These are phyloP conservation scores for Diaprepes abbreviatus DNA, from an alignment of 2,888 invertebrate genomes.

Conservation along the genomic window DNA sequence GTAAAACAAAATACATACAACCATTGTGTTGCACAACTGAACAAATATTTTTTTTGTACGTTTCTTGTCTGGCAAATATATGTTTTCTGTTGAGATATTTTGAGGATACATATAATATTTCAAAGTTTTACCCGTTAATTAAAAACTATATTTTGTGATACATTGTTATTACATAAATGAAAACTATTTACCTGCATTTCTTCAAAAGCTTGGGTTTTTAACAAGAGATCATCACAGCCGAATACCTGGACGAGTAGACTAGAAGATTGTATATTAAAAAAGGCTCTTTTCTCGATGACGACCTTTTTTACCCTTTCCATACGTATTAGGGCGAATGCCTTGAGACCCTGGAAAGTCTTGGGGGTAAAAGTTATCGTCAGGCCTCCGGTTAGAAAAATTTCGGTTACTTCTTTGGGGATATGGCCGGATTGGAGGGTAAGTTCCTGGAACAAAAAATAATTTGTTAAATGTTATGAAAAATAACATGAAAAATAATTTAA, in stretches of 20 bases:
- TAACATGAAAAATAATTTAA: too few relatives aligned
- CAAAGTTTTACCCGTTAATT: too few relatives aligned
- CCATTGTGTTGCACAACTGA: too few relatives aligned
- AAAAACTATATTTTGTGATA: too few relatives aligned
- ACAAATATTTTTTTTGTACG: too few relatives aligned
- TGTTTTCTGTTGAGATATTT: too few relatives aligned
- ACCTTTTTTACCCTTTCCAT: conserved; percentile 71
- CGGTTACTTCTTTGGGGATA: conserved; percentile 73
- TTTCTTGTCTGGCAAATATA: too few relatives aligned
- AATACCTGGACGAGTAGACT: conserved; percentile 74
- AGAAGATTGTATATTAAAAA: conserved; percentile 73
- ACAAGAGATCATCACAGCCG: conserved; percentile 72
- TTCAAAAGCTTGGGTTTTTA: conserved; percentile 76
- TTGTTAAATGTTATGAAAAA: background rate
- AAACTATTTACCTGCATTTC: conserved; percentile 71
- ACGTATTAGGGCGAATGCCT: conserved; percentile 71
- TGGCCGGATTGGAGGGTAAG: conserved; percentile 69
- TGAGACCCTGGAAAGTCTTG: conserved; percentile 72
- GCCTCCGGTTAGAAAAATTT: conserved; percentile 73
- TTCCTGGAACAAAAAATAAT: conserved; percentile 65
- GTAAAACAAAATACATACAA: too few relatives aligned
- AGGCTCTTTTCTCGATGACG: conserved; percentile 73
- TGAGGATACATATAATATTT: too few relatives aligned
- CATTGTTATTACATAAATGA: too few relatives aligned
- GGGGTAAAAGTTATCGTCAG: conserved; percentile 71